Conservation (phyloP, 2,888 invertebrate genomes). For the Andrena dorsata region DNA sequence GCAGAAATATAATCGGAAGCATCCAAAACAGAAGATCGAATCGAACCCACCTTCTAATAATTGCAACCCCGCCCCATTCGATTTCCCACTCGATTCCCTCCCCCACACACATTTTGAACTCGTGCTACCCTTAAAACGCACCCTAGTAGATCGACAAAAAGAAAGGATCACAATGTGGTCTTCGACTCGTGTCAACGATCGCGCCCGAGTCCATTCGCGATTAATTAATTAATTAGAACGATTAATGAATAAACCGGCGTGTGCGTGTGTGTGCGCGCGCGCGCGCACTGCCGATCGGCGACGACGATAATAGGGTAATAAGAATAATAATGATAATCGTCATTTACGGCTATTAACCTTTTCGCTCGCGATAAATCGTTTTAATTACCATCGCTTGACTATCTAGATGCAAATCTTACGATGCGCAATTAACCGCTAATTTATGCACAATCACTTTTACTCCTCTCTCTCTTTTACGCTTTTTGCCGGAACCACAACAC, state of each 20-base stretch:
- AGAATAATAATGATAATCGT: conserved; percentile 66
- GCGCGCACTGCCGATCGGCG: conserved; percentile 53
- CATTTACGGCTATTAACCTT: conserved; percentile 62
- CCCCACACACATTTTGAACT: not conserved
- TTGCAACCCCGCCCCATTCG: not conserved
- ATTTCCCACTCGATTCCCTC: not conserved
- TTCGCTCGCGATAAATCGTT: conserved; percentile 66
- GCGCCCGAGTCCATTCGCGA: conserved; percentile 40
- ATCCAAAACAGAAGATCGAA: conserved; percentile 1
- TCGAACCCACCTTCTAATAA: not conserved
- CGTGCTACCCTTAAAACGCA: conserved; percentile 20
- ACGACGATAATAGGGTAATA: conserved; percentile 65
- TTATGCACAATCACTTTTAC: conserved; percentile 80
- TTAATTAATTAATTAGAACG: conserved; percentile 59
- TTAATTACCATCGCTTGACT: conserved; percentile 66
- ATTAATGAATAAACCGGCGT: conserved; percentile 56
- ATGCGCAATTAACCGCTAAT: conserved; percentile 78
- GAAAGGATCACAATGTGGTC: conserved; percentile 78
- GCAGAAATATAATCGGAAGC: not conserved
- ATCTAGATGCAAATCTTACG: conserved; percentile 70
- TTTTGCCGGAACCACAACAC: conserved; percentile 20
- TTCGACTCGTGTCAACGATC: conserved; percentile 48
- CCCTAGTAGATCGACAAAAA: conserved; percentile 30
- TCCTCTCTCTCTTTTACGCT: conserved; percentile 49
- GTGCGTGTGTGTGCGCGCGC: not conserved